Evolutionary conservation across 1,140 invertebrate species (phyloP).

Genomic region (fruit fly (Drosophila melanogaster)): DNA sequence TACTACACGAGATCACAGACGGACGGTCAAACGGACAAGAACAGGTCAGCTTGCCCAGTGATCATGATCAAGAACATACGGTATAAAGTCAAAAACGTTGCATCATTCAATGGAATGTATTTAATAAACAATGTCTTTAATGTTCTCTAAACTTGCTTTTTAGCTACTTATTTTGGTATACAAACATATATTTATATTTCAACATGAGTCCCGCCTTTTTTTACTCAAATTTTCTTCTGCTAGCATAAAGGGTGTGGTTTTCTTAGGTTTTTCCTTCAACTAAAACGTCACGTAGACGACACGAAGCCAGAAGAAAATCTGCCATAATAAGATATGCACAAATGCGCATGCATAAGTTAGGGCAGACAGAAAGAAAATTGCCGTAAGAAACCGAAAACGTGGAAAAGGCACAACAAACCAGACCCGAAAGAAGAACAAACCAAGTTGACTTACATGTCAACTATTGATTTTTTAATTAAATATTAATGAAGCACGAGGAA

Average conservation of each 20-base stretch:
- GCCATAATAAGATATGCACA: conserved; percentile 76
- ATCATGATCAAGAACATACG: too few relatives aligned
- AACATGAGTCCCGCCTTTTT: not conserved
- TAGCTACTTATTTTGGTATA: not conserved
- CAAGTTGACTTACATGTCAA: conserved; percentile 78
- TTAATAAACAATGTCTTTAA: too few relatives aligned
- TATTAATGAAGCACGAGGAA: conserved; percentile 81
- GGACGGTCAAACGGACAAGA: too few relatives aligned
- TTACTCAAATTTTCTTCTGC: conserved; percentile 22
- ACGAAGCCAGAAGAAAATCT: conserved; percentile 60
- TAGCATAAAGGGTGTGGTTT: conserved; percentile 37
- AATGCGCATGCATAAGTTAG: conserved; percentile 78
- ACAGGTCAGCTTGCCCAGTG: too few relatives aligned
- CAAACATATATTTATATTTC: not conserved
- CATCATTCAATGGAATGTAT: too few relatives aligned
- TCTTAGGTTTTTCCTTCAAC: conserved; percentile 18
- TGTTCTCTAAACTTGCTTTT: not conserved
- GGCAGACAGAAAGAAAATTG: conserved; percentile 25
- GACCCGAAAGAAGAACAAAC: conserved; percentile 36
- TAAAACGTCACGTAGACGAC: conserved; percentile 70
- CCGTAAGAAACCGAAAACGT: conserved; percentile 10
- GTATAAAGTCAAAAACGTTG: too few relatives aligned
- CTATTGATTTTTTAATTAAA: conserved; percentile 84
- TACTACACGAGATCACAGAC: too few relatives aligned
- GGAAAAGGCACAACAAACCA: conserved; percentile 21